Evolutionary conservation across 2,113 vertebrate species (phyloP), one percentile per base, ranked within the genome.

Genomic region (Gambusia affinis): DNA sequence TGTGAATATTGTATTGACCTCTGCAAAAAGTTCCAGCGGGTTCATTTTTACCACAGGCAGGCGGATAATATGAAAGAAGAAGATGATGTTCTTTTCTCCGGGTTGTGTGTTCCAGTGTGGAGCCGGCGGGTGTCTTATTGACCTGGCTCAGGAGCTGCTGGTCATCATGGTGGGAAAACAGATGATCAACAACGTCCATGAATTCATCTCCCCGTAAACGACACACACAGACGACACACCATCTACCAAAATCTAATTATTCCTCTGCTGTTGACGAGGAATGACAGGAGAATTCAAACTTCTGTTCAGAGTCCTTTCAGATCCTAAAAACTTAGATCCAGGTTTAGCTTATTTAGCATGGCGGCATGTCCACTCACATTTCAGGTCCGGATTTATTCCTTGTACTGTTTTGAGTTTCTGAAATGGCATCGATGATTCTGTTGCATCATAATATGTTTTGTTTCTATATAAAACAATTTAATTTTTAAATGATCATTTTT

Each of bases 111-210:
- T 12, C 0, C 89, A 95, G 94, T 93, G 95, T 63, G 89, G 90
- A 1, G 78, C 90, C 0, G 91, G 95, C 0, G 94, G 95, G 1
- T 94, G 94, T 77, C 91, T 95, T 0, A 78, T 88, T 0, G 93
- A 94, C 70, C 87, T 96, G 85, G 94, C 91, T 0, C 95, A 96
- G 88, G 95, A 97, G 87, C 85, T 96, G 29, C 90, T 95, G 30
- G 67, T 95, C 86, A 94, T 95, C 91, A 89, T 92, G 94, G 93
- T 94, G 84, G 95, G 95, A 74, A 95, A 95, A 70, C 94, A 96
- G 76, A 61, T 94, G 79, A 92, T 94, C 90, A 96, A 94, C 85
- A 95, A 95, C 3, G 1, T 90, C 72, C 94, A 94, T 85, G 95
- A 96, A 83, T 82, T 94, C 70, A 39, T 95, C 19, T 3, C 80